Percentiles rank a stretch among this genome's conserved stretches.
phyloP scores from a whole-genome alignment of 2,113 vertebrate genomes.

The Tinamus guttatus region DNA sequence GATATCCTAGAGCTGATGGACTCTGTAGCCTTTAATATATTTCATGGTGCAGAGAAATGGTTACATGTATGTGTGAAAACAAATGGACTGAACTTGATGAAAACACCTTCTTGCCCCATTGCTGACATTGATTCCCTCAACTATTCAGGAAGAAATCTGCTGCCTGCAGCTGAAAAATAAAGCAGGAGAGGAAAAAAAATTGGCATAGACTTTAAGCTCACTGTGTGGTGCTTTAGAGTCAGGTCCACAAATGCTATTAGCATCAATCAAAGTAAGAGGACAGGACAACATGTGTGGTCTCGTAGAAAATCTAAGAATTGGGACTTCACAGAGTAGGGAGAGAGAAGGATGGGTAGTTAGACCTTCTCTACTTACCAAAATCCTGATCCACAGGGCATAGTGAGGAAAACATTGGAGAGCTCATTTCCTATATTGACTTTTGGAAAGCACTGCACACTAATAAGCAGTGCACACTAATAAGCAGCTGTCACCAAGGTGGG shows the following conservation, averaged over 20 bases:
- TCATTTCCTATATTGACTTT: neutral
- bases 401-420: neutral
- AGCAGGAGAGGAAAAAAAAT: neutral
- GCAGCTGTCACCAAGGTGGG: conserved; percentile 35
- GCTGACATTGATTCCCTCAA: neutral
- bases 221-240: neutral
- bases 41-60: neutral
- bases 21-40: neutral
- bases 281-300: neutral
- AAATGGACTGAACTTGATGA: neutral
- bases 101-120: neutral
- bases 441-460: conserved; percentile 20
- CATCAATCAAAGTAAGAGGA: neutral
- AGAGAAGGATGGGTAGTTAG: neutral
- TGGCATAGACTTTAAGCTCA: neutral
- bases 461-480: conserved; percentile 25
- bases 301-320: neutral
- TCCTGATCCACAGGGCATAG: neutral
- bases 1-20: neutral
- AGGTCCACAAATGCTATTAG: neutral
- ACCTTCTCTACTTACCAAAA: neutral
- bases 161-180: neutral
- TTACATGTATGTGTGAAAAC: neutral
- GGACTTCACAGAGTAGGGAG: fast-evolving
- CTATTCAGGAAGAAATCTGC: neutral